Conservation (phyloP, 2,113 vertebrate species). For the Python bivittatus region DNA sequence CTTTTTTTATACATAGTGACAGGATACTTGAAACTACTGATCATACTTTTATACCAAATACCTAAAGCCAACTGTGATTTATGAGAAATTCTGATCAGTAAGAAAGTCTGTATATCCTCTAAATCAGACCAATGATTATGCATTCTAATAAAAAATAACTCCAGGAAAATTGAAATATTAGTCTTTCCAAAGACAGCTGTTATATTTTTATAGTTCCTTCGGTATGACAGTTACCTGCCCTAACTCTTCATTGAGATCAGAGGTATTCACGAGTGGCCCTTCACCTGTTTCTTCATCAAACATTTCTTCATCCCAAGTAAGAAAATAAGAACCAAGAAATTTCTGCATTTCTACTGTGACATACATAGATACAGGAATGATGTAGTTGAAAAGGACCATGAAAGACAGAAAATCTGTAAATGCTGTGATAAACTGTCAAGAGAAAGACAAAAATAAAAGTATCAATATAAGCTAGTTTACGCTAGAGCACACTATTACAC, state of each 20-base stretch:
- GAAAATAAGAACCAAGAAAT: conserved; percentile 97
- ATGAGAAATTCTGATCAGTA: neutral
- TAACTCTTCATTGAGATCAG: conserved; percentile 96
- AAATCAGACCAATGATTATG: neutral
- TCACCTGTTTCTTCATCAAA: conserved; percentile 89
- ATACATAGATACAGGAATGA: conserved; percentile 99
- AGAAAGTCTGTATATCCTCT: neutral
- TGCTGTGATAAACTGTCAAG: conserved; percentile 84
- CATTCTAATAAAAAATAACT: neutral
- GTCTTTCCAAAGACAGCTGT: neutral
- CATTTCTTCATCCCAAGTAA: conserved; percentile 98
- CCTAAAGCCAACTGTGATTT: neutral
- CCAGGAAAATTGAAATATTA: neutral
- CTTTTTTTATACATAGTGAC: neutral
- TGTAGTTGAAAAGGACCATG: conserved; percentile 99
- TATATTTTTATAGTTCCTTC: neutral
- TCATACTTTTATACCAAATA: neutral
- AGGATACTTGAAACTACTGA: neutral
- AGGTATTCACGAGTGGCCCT: conserved; percentile 94
- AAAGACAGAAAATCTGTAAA: conserved; percentile 98
- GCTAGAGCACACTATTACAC: neutral
- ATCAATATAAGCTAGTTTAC: conserved; percentile 8
- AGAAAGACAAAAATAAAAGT: conserved; percentile 13
- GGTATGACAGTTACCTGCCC: conserved; percentile 82
- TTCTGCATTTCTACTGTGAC: conserved; percentile 99